Evolutionary conservation across 2,797 vertebrate species (phyloP), one percentile per base, ranked within the genome.

Genomic region (Petrocephalus sullivani): DNA sequence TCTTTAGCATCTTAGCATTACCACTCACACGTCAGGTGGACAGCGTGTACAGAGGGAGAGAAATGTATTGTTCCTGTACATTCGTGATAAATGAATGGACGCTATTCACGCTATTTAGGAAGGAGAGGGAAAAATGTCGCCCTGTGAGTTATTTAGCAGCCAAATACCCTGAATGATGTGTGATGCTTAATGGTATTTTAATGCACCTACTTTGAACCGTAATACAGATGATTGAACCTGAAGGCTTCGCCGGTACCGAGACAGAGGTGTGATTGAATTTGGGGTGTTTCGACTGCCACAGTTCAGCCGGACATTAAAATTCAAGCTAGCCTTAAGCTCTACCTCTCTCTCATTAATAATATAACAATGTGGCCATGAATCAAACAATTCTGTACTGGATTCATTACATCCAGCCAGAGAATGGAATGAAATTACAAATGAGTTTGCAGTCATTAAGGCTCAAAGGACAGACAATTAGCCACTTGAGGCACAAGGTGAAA

Each of bases 301-400:
- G 54, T 88, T 88, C 82, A 89, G 82, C 85, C 64, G 10, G 87
- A 82, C 87, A 88, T 89, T 89, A 89, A 89, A 87, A 89, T 88
- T 71, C 87, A 86, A 86, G 56, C 64, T 89, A 78, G 89, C 89
- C 89, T 82, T 60, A 53, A 89, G 89, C 87, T 88, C 21, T 88
- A 21, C 61, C 87, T 89, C 60, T n/a, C 37, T 23, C 82, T 89
- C 53, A 89, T 89, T 89, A 88, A 89, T 86, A 75, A 82, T 60
- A 56, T 58, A 88, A 86, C 83, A 86, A 85, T 86, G 89, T 85
- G 87, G 54, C 54, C 87, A 86, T 71, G 83, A 89, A 78, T 67
- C 84, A 86, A 71, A 83, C 16, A 57, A 87, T 82, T 87, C 84
- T 33, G 12, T 57, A 87, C 54, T 21, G 84, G 84, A 88, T 88